A percentile compares a stretch with the other conserved stretches of the same genome.
These are phyloP conservation scores for Hypotaenidia okinawae DNA, from an alignment of 2,797 vertebrate species.

Conservation along the genomic window DNA sequence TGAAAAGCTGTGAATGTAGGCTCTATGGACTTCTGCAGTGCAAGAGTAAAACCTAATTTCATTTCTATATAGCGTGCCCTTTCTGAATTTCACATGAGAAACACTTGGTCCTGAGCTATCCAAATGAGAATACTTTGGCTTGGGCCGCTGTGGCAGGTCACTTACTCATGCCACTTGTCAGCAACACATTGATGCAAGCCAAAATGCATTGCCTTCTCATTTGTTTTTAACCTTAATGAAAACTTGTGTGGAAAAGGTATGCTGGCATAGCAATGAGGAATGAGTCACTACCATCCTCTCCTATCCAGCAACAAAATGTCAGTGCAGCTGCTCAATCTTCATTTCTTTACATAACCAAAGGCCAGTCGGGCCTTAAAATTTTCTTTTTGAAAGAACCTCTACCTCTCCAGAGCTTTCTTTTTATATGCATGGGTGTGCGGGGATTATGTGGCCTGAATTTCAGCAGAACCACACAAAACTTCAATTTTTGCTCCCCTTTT, in stretches of 20 bases:
- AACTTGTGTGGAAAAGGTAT: slow-evolving; percentile 16
- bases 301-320: slow-evolving; percentile 41
- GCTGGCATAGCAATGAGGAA: slow-evolving; percentile 20
- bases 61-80: neutral
- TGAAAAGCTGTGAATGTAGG: neutral
- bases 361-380: slow-evolving; percentile 41
- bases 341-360: slow-evolving; percentile 37
- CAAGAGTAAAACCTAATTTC: slow-evolving; percentile 9
- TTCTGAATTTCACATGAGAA: slow-evolving; percentile 42
- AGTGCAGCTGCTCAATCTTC: slow-evolving; percentile 17
- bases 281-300: slow-evolving; percentile 30
- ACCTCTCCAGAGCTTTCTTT: neutral
- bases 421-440: neutral
- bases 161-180: slow-evolving; percentile 28
- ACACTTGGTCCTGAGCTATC: slow-evolving; percentile 15
- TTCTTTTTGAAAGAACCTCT: slow-evolving; percentile 8
- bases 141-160: slow-evolving; percentile 2
- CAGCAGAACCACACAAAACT: neutral
- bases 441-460: slow-evolving; percentile 1
- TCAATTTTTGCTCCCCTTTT: neutral
- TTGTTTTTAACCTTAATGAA: slow-evolving; percentile 66
- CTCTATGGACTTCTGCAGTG: neutral
- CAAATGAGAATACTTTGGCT: neutral
- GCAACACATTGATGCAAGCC: neutral
- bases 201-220: slow-evolving; percentile 33